Evolutionary conservation across 2,797 vertebrate genomes (phyloP), one percentile per base, ranked within the genome.

Genomic region (Gallinago nigripennis): DNA sequence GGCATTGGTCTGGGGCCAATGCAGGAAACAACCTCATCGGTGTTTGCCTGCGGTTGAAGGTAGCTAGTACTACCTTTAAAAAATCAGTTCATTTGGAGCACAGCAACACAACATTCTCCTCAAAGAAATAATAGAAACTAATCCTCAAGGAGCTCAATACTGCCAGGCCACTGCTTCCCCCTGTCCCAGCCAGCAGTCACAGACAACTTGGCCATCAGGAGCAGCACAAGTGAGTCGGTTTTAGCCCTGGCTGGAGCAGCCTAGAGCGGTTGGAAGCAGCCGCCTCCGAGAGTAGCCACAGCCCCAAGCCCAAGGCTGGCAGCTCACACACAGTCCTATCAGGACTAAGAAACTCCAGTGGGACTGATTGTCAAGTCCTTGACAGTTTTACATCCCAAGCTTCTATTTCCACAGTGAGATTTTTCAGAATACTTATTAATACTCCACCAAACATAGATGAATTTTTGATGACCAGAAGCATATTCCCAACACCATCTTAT

Each of bases 201-300:
- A 16, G 65, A 1, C 8, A 53, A 12, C 46, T 48, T 27, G 1
- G 0, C 4, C 20, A 53, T 2, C 63, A 13, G 12, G 1, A 28
- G 48, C 1, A 46, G 50, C 35, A 31, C 46, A 23, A 25, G 6
- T 0, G 5, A 17, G 37, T 12, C 1, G 0, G 8, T 6, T 13
- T 30, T 11, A 65, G 89, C 54, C 16, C 10, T 19, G 43, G 43
- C 50, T 63, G 20, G 6, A 11, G 31, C 76, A 68, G 20, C 20
- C 48, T 20, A 12, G 37, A 58, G 57, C 20, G 16, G 4, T 5
- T 35, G 80, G 61, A 39, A 88, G 46, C 37, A 37, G 71, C 53
- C 27, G 3, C 27, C 28, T 51, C 24, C 8, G 30, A 30, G 16
- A 18, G 18, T 0, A 37, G 35, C 41, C 45, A 23, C 0, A 45